These are phyloP conservation scores for Struthidea cinerea DNA, from an alignment of 2,113 vertebrate genomes.

Conservation along the genomic window DNA sequence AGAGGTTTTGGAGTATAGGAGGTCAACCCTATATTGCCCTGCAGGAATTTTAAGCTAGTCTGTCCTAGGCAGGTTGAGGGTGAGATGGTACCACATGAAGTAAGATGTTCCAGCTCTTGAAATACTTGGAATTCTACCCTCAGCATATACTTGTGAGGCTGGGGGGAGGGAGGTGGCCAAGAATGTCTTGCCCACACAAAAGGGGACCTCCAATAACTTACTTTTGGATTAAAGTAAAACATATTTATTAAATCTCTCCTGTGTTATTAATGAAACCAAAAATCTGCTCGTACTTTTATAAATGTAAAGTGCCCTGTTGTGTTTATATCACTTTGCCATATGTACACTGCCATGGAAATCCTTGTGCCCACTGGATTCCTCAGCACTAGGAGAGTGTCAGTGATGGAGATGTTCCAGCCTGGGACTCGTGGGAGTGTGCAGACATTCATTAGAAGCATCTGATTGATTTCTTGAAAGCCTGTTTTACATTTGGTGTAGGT, in stretches of 20 bases:
- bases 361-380: neutral
- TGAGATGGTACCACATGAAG: neutral
- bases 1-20: neutral
- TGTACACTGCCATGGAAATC: neutral
- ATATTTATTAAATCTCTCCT: neutral
- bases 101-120: neutral
- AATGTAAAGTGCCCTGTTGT: neutral
- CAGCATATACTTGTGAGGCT: fast-evolving
- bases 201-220: neutral
- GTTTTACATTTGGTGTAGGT: neutral
- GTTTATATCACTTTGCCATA: neutral
- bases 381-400: neutral
- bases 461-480: neutral
- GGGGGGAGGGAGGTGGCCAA: neutral
- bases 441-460: neutral
- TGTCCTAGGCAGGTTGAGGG: neutral
- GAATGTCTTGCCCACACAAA: neutral
- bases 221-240: neutral
- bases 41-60: neutral
- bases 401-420: neutral
- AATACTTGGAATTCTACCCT: neutral
- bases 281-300: neutral
- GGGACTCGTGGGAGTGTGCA: neutral
- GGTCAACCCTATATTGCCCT: neutral
- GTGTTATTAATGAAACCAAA: neutral